phyloP scores from a whole-genome alignment of 1,140 invertebrate genomes.

The Drosophila pachea region DNA sequence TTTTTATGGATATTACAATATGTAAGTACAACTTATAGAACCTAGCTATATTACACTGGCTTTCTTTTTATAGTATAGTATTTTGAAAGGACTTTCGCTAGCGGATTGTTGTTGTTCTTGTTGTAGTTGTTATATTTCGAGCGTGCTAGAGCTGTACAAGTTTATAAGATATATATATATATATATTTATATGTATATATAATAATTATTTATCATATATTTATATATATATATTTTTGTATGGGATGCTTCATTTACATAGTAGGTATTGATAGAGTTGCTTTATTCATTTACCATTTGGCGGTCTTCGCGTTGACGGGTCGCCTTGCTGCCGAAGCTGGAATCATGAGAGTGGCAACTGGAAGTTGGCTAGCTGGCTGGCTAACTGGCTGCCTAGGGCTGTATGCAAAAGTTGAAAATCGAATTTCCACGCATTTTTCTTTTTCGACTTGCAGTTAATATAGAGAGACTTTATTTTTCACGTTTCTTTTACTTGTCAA shows the following conservation, averaged over 20 bases:
- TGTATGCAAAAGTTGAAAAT: slow-evolving; percentile 35
- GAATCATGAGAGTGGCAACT: slow-evolving; percentile 5
- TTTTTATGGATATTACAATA: slow-evolving; percentile 60
- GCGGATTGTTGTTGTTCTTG: slow-evolving; percentile 17
- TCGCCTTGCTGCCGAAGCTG: slow-evolving; percentile 16
- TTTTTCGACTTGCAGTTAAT: slow-evolving; percentile 64
- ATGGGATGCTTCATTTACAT: slow-evolving; percentile 42
- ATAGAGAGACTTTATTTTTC: slow-evolving; percentile 78
- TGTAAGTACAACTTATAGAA: slow-evolving; percentile 58
- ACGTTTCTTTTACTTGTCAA: slow-evolving; percentile 46
- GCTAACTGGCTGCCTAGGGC: slow-evolving; percentile 16
- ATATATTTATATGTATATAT: slow-evolving; percentile 19
- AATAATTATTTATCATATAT: background rate
- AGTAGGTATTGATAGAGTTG: slow-evolving; percentile 45
- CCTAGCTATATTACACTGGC: slow-evolving; percentile 65
- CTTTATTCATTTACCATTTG: slow-evolving; percentile 70
- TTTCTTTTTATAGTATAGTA: background rate
- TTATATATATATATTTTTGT: slow-evolving; percentile 14
- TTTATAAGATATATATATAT: slow-evolving; percentile 25
- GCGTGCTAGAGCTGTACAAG: slow-evolving; percentile 45
- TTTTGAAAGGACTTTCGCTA: slow-evolving; percentile 42
- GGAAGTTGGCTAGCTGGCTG: background rate
- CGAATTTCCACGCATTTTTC: slow-evolving; percentile 20
- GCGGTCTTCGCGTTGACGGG: slow-evolving; percentile 15
- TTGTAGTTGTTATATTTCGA: background rate